Base-by-base conservation (phyloP, 2,888 invertebrate genomes). In the Saturnia pavonia region DNA sequence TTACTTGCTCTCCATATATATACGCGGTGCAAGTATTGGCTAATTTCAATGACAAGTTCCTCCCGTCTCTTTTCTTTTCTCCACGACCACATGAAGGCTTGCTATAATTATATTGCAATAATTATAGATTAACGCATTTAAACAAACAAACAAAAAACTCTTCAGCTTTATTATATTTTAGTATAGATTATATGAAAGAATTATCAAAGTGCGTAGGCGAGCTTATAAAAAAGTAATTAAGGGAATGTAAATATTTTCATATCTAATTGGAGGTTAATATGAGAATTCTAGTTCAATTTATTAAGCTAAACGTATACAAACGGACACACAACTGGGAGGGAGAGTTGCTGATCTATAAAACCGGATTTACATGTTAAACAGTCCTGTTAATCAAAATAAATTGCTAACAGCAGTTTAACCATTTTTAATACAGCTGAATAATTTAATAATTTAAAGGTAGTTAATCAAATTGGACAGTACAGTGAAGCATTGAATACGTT, bases 271-370 rank as follows among this genome's bases (percentile, higher is more conserved):
- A 60, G 8, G 12, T 27, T 60, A 60, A 60, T 60, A 60, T 22
- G 54, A 22, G 22, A 22, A 54, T 60, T 60, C 14, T 60, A 60
- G 57, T 60, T 60, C 25, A 27, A 60, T 60, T 60, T 25, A 60
- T 60, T 27, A 60, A 60, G 57, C 16, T 1, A 25, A 60, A 27
- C 25, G 57, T 60, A 60, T 25, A 60, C 14, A n/a, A n/a, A n/a
- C n/a, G 27, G 57, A 60, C 57, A 9, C 27, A 14, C 14, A 60
- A 60, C 57, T 12, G 12, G 57, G 25, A 27, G 27, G 57, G 54
- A 22, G 11, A 54, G 22, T 60, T 27, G 12, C 27, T 25, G 27
- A 60, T 27, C 25, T 14, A 60, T 60, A 60, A 54, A 27, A 60
- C 57, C 6, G 14, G 27, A 60, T 60, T 60, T 60, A 60, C 57